Conservation (phyloP, 2,888 invertebrate genomes). For the Clistopyga incitator region DNA sequence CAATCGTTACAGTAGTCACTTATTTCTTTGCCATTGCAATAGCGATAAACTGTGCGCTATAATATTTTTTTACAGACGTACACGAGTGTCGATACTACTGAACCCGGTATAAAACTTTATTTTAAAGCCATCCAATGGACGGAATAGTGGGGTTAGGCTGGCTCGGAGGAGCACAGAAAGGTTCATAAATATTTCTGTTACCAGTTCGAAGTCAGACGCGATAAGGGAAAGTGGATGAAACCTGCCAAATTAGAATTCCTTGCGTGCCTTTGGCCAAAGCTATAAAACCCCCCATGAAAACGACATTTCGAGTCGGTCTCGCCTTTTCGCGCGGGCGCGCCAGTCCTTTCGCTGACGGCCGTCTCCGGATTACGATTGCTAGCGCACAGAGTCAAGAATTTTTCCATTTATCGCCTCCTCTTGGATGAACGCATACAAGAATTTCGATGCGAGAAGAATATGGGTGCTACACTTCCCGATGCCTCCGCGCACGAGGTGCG, state of each 20-base stretch:
- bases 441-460: slow-evolving; percentile 76
- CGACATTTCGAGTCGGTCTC: slow-evolving; percentile 66
- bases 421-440: slow-evolving; percentile 82
- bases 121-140: slow-evolving; percentile 40
- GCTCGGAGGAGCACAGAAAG: slow-evolving; percentile 28
- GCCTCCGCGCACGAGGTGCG: slow-evolving; percentile 32
- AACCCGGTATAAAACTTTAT: slow-evolving; percentile 60
- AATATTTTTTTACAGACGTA: slow-evolving; percentile 34
- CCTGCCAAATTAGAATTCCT: slow-evolving; percentile 73
- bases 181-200: slow-evolving; percentile 64
- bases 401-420: slow-evolving; percentile 83
- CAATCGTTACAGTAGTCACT: background rate
- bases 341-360: slow-evolving; percentile 54
- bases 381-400: slow-evolving; percentile 79
- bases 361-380: slow-evolving; percentile 79
- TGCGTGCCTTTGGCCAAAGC: slow-evolving; percentile 69
- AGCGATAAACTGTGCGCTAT: slow-evolving; percentile 40
- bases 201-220: slow-evolving; percentile 64
- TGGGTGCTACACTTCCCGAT: slow-evolving; percentile 54
- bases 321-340: background rate
- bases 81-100: slow-evolving; percentile 45
- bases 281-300: slow-evolving; percentile 72
- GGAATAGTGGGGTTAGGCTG: background rate
- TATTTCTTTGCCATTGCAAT: slow-evolving; percentile 12
- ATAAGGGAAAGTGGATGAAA: slow-evolving; percentile 70